These are phyloP conservation scores for Cerastis rubricosa DNA, from an alignment of 2,888 invertebrate genomes.

Conservation along the genomic window DNA sequence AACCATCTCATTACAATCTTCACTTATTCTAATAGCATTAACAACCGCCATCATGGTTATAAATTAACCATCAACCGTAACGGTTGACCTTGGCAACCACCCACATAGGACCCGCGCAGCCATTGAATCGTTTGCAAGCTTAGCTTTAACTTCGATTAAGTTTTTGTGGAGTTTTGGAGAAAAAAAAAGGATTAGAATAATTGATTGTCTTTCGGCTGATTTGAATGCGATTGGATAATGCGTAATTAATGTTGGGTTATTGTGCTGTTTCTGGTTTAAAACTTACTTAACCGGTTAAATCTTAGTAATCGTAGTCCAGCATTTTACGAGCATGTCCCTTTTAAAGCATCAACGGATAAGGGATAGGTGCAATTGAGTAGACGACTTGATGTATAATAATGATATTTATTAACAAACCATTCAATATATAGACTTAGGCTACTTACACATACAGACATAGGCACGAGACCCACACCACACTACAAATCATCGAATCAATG, in stretches of 20 bases:
- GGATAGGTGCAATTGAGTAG: no score
- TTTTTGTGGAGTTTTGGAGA: conserved; percentile 33
- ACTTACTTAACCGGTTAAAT: background rate
- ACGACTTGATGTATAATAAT: no score
- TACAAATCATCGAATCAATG: no score
- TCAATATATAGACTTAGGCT: no score
- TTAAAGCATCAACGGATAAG: no score
- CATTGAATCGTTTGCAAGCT: conserved; percentile 37
- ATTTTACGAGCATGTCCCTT: no score
- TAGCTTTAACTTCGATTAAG: conserved; percentile 44
- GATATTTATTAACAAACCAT: no score
- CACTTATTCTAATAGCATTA: conserved; percentile 54
- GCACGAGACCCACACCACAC: no score
- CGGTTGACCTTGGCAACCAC: conserved; percentile 49
- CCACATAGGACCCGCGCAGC: conserved; percentile 40
- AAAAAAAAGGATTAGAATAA: conserved; percentile 39
- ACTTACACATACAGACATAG: no score
- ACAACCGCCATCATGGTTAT: conserved; percentile 52
- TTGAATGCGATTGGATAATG: conserved; percentile 38
- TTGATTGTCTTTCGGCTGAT: conserved; percentile 39
- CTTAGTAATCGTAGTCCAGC: background rate
- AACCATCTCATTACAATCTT: conserved; percentile 54
- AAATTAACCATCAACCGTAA: conserved; percentile 55
- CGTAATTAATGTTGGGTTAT: conserved; percentile 3
- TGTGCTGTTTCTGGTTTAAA: background rate